Evolutionary conservation across 1,140 invertebrate genomes (phyloP).

Genomic region (Leptopilina clavipes): DNA sequence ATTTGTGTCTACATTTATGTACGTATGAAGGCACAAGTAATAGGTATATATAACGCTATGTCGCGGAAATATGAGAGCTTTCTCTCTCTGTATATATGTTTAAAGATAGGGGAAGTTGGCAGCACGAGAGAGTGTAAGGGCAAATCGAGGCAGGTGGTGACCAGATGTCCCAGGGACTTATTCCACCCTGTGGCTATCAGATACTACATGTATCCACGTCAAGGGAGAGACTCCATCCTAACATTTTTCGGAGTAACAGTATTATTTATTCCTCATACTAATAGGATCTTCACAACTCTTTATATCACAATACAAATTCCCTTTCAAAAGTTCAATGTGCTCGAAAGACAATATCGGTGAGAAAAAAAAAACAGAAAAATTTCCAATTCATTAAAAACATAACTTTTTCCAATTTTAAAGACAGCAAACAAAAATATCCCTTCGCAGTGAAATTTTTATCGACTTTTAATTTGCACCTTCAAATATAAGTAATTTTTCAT

Average conservation of each 20-base stretch:
- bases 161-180: slow-evolving; percentile 69
- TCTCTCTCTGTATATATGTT: background rate
- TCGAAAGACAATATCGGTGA: background rate
- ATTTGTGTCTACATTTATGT: background rate
- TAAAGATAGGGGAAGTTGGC: slow-evolving; percentile 45
- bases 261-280: background rate
- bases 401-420: too few species aligned
- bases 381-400: too few species aligned
- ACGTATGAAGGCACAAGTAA: slow-evolving; percentile 20
- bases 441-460: too few species aligned
- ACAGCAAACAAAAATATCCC: too few species aligned
- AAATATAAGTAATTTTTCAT: too few species aligned
- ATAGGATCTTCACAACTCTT: background rate
- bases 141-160: slow-evolving; percentile 73
- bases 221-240: slow-evolving; percentile 1
- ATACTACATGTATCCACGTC: slow-evolving; percentile 27
- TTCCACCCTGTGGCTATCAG: slow-evolving; percentile 49
- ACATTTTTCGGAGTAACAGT: slow-evolving; percentile 1
- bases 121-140: slow-evolving; percentile 58
- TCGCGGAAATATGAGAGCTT: slow-evolving; percentile 40
- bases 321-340: background rate
- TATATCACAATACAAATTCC: too few species aligned
- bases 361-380: too few species aligned
- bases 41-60: slow-evolving; percentile 7
- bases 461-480: too few species aligned